Base-by-base conservation (phyloP, 2,113 vertebrate species). In the Eptesicus fuscus region DNA sequence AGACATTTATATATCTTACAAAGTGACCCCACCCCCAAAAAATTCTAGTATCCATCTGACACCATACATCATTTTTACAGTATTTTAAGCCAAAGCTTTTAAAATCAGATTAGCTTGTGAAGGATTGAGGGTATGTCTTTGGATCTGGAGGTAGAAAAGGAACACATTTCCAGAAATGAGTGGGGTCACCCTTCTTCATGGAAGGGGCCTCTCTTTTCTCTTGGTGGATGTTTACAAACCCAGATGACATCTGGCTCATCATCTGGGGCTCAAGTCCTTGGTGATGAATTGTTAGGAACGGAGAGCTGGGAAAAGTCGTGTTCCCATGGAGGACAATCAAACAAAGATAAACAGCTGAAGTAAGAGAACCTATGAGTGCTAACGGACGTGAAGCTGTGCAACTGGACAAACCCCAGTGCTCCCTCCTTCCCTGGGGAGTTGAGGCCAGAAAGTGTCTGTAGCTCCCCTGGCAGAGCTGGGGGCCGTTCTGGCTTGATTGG, bases 241-340 rank as follows among this genome's bases (percentile, higher is more conserved):
- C 18, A 32, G 18, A 67, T 59, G 37, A 7, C 78, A 88, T 63
- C 37, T 22, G 23, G n/a, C 65, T 93, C 23, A 63, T 78, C 35
- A 10, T 70, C 77, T 44, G 76, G 63, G 32, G 9, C 51, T 79
- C 14, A 20, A 92, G 63, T 82, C 84, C 88, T 92, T 69, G 9
- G 59, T 91, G 53, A 89, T 88, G 69, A 86, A 65, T 80, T 91
- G 49, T 93, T 93, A 53, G 71, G 91, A 93, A 59, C 35, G 65
- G 76, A 93, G 65, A 93, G 37, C 80, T 91, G 74, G 87, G 92
- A 53, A 83, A 89, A 95, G 35, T 59, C 85, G 13, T 91, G 94
- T 96, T 96, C 85, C 95, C 94, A 88, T 95, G 97, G 96, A 96
- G 92, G 61, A 94, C 61, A 90, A 37, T 92, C 93, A 94, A 96